These are phyloP conservation scores for Brachionus calyciflorus DNA, from an alignment of 1,140 invertebrate genomes.

Conservation along the genomic window DNA sequence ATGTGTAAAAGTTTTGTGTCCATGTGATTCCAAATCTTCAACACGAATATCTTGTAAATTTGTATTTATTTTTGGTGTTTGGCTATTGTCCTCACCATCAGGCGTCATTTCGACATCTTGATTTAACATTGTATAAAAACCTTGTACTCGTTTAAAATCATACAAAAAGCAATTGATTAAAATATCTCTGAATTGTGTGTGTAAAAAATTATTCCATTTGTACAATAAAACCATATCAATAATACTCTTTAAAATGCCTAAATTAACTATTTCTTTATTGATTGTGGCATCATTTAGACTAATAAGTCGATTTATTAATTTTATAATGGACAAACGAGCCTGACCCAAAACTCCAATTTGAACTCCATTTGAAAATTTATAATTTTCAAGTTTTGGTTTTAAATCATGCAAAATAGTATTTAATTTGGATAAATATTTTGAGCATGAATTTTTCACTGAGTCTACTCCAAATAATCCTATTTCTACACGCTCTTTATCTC, in stretches of 20 bases:
- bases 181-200: slow-evolving; percentile 22
- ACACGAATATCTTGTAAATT: neutral
- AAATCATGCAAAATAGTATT: neutral
- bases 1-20: neutral
- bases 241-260: neutral
- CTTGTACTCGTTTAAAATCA: slow-evolving; percentile 17
- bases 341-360: neutral
- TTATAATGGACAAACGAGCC: neutral
- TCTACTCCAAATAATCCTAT: neutral
- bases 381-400: neutral
- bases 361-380: neutral
- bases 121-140: too few relatives aligned
- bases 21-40: slow-evolving; percentile 14
- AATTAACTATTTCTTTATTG: neutral
- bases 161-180: slow-evolving; percentile 18
- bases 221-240: slow-evolving; percentile 22
- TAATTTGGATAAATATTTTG: neutral
- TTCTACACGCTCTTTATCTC: neutral
- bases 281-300: neutral
- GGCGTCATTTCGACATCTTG: neutral
- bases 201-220: slow-evolving; percentile 47
- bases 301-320: neutral
- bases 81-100: neutral
- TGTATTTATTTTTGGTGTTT: too few relatives aligned
- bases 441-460: neutral